A percentile compares a stretch with the other conserved stretches of the same genome.
These are phyloP conservation scores for Aurelia aurita complex sp. Pacific DNA, from an alignment of 30 jellyfish, hydroid and myxozoan species.

Conservation along the genomic window DNA sequence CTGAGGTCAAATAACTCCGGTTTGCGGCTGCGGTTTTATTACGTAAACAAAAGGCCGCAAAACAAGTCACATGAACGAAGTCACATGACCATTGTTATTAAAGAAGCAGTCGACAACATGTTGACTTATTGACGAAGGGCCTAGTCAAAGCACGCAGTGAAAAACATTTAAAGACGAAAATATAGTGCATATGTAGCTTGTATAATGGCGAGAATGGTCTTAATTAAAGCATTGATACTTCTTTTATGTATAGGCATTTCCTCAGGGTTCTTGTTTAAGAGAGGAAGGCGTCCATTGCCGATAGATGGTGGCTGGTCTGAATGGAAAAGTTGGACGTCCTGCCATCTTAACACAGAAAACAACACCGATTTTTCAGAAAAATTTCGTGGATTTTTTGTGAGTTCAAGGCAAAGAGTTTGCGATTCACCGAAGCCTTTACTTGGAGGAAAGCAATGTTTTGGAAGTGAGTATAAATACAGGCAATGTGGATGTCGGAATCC, in stretches of 20 bases:
- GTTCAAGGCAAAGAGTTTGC: constrained; percentile 56
- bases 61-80: too few species aligned
- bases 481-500: constrained; percentile 77
- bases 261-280: constrained; percentile 45
- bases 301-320: constrained; percentile 85
- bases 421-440: constrained; percentile 68
- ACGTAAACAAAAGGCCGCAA: too few species aligned
- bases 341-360: constrained; percentile 44
- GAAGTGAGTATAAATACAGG: constrained; percentile 43
- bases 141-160: too few species aligned
- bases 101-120: too few species aligned
- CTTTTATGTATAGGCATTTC: neutral
- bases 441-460: constrained; percentile 70
- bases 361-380: constrained; percentile 22
- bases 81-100: too few species aligned
- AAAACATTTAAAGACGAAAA: too few species aligned
- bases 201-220: neutral
- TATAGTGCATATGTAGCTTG: neutral
- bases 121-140: too few species aligned
- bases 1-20: too few species aligned
- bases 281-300: constrained; percentile 64
- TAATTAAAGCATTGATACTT: neutral
- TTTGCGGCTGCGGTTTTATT: too few species aligned
- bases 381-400: constrained; percentile 48
- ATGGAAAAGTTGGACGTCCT: constrained; percentile 69